Percentiles rank a stretch among this genome's conserved stretches.
Evolutionary conservation across 2,888 invertebrate species (phyloP).

Genomic region (Caenorhabditis zanzibari): DNA sequence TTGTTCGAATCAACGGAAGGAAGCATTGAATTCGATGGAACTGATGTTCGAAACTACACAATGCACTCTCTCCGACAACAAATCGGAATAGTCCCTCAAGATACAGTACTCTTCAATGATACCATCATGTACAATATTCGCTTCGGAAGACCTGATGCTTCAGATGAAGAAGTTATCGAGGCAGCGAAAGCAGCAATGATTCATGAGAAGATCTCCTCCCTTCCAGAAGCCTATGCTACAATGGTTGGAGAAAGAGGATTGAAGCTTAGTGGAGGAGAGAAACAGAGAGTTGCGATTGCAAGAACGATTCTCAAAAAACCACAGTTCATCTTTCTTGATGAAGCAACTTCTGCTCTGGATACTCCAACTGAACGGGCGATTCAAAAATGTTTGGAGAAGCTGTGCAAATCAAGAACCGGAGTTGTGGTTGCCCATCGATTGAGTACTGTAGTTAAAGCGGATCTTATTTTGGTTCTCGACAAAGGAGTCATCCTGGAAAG

Average conservation of each 20-base stretch:
- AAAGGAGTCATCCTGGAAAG: constrained; percentile 94
- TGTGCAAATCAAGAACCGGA: constrained; percentile 93
- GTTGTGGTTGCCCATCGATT: constrained; percentile 92
- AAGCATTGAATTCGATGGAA: constrained; percentile 75
- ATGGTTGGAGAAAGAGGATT: constrained; percentile 94
- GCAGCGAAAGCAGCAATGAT: constrained; percentile 96
- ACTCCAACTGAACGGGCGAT: constrained; percentile 95
- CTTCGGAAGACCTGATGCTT: constrained; percentile 91
- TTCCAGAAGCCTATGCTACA: constrained; percentile 89
- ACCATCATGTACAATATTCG: constrained; percentile 89
- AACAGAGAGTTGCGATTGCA: constrained; percentile 97
- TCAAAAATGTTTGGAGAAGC: constrained; percentile 86
- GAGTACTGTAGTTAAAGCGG: constrained; percentile 94
- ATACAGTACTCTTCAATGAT: constrained; percentile 84
- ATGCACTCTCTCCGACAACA: constrained; percentile 85
- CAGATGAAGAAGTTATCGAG: constrained; percentile 90
- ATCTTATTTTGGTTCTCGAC: constrained; percentile 94
- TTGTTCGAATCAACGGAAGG: constrained; percentile 85
- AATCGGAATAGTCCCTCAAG: constrained; percentile 86
- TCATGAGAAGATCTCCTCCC: constrained; percentile 93
- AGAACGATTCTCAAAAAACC: constrained; percentile 95
- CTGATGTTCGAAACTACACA: constrained; percentile 76
- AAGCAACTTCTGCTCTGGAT: constrained; percentile 92
- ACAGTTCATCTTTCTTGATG: constrained; percentile 93
- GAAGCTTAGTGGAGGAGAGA: constrained; percentile 96